Conservation (phyloP, 2,888 invertebrate species). For the Oscheius sp. region DNA sequence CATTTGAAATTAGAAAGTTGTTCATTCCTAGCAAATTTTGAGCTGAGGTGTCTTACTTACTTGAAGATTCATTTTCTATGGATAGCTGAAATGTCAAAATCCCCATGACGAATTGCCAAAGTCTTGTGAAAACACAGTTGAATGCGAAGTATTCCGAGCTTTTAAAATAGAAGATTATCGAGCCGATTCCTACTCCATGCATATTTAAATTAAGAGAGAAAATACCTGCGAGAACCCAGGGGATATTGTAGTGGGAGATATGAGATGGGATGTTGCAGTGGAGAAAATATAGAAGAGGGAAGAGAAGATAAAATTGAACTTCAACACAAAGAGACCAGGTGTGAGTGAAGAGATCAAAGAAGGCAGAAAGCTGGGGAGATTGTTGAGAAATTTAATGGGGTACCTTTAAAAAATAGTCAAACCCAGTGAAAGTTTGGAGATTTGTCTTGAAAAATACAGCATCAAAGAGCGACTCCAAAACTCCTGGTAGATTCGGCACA, state of each 20-base stretch:
- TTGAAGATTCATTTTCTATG: background rate
- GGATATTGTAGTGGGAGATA: background rate
- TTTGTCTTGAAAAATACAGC: background rate
- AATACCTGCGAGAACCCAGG: background rate
- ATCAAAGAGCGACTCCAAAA: background rate
- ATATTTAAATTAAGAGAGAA: too few species aligned
- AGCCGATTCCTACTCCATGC: background rate
- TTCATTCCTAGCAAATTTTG: background rate
- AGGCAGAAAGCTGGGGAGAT: background rate
- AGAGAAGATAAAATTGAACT: slow-evolving; percentile 9
- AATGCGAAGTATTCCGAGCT: background rate
- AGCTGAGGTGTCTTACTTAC: background rate
- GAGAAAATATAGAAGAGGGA: background rate
- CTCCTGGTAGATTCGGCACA: slow-evolving; percentile 4
- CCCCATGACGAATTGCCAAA: slow-evolving; percentile 7
- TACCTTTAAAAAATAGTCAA: slow-evolving; percentile 13
- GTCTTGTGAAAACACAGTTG: background rate
- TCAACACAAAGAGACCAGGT: slow-evolving; percentile 23
- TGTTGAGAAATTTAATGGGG: background rate
- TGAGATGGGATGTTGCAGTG: background rate
- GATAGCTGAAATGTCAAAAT: background rate
- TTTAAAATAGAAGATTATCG: background rate
- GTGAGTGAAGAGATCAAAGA: slow-evolving; percentile 6
- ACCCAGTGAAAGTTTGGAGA: background rate
- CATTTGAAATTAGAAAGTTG: background rate